Evolutionary conservation across 2,113 vertebrate species (phyloP).

Genomic region (Pongo pygmaeus): DNA sequence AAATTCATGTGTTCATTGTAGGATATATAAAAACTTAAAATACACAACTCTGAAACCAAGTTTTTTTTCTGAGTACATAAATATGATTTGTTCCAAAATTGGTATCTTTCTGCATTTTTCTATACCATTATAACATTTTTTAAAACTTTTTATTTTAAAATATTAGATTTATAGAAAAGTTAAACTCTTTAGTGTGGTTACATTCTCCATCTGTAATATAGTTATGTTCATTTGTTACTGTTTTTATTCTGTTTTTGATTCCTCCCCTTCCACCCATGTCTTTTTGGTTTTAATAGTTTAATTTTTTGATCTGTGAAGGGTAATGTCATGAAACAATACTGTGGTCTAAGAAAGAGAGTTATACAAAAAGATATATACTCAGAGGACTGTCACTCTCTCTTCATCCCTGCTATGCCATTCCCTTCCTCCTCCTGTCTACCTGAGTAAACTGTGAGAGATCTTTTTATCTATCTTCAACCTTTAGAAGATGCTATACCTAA

Average conservation of each 20-base stretch:
- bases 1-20: background rate
- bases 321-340: background rate
- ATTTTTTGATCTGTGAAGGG: background rate
- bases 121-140: background rate
- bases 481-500: background rate
- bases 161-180: background rate
- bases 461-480: background rate
- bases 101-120: background rate
- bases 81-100: background rate
- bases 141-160: background rate
- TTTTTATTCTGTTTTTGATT: background rate
- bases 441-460: background rate
- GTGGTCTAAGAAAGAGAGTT: background rate
- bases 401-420: background rate
- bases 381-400: background rate
- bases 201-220: background rate
- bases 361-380: background rate
- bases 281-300: background rate
- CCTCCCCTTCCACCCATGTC: accelerated
- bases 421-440: background rate
- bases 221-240: background rate
- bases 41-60: background rate
- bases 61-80: background rate
- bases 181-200: background rate
- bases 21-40: background rate